Conservation (phyloP, 2,113 vertebrate species). For the Eulacestoma nigropectus region DNA sequence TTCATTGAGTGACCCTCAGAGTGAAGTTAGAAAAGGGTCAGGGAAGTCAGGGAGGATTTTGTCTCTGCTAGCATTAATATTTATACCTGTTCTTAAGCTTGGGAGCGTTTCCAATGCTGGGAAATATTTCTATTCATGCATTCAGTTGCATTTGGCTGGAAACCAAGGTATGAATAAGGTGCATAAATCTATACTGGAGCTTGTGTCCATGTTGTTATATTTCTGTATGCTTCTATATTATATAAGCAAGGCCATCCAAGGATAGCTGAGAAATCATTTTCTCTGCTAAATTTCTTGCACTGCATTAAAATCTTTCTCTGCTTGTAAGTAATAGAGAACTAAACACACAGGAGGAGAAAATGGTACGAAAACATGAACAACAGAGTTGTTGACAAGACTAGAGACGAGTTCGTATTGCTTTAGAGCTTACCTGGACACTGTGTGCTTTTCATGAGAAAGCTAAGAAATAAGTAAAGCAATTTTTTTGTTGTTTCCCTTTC, state of each 20-base stretch:
- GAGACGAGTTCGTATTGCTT: neutral
- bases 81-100: neutral
- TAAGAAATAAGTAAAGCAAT: neutral
- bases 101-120: neutral
- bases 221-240: constrained; percentile 4
- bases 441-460: neutral
- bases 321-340: neutral
- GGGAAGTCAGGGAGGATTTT: neutral
- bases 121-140: neutral
- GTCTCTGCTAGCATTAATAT: neutral
- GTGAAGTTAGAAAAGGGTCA: neutral
- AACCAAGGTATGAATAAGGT: constrained; percentile 16
- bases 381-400: neutral
- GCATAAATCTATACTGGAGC: neutral
- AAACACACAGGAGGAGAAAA: neutral
- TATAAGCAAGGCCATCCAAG: neutral
- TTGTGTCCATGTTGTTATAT: neutral
- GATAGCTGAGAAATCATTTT: neutral
- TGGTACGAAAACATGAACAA: neutral
- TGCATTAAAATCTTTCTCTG: constrained; percentile 27
- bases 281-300: neutral
- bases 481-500: neutral
- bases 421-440: neutral
- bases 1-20: neutral
- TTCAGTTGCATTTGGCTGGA: constrained; percentile 4